Evolutionary conservation across 2,888 invertebrate species (phyloP).

Genomic region (Andrena fulva): DNA sequence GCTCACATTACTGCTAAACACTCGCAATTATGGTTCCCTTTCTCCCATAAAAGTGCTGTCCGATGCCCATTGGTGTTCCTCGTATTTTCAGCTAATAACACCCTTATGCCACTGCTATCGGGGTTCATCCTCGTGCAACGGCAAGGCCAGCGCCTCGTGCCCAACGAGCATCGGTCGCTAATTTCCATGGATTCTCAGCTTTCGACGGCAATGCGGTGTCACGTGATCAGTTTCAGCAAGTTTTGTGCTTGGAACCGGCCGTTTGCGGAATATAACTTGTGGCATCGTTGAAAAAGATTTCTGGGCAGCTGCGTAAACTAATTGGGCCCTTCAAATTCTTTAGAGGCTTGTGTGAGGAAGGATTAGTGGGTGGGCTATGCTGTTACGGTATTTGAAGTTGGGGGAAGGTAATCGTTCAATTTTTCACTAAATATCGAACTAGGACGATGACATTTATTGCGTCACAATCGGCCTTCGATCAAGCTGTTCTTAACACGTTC

Average conservation of each 20-base stretch:
- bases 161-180: slow-evolving; percentile 72
- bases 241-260: not conserved
- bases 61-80: slow-evolving; percentile 77
- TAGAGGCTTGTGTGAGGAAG: not conserved
- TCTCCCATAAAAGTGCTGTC: slow-evolving; percentile 75
- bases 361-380: not conserved
- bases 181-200: slow-evolving; percentile 73
- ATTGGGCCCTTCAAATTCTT: not conserved
- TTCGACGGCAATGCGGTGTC: slow-evolving; percentile 41
- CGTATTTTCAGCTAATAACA: slow-evolving; percentile 80
- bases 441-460: slow-evolving; percentile 4
- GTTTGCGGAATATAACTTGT: not conserved
- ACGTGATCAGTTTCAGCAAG: slow-evolving; percentile 23
- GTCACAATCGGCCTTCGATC: slow-evolving; percentile 28
- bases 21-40: slow-evolving; percentile 80
- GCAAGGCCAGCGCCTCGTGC: slow-evolving; percentile 57
- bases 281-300: not conserved
- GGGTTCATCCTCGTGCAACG: slow-evolving; percentile 75
- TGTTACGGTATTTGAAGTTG: not conserved
- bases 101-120: slow-evolving; percentile 79
- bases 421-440: not conserved
- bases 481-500: slow-evolving; percentile 14
- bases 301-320: not conserved
- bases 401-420: not conserved
- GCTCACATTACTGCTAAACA: slow-evolving; percentile 81